Evolutionary conservation across 2,797 vertebrate genomes (phyloP).

Genomic region (Gobionotothen gibberifrons): DNA sequence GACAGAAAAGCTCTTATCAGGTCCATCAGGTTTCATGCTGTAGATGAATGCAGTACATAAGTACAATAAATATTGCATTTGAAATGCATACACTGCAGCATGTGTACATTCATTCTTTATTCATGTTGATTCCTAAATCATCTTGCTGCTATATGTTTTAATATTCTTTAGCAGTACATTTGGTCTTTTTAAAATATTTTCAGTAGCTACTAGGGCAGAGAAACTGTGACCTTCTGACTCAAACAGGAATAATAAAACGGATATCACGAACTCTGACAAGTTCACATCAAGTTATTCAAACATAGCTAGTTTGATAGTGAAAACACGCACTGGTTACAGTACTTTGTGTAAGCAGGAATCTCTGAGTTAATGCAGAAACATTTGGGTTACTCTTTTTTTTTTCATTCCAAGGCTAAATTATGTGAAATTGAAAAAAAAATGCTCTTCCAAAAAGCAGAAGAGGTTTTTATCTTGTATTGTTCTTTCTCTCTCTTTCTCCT

Average conservation of each 20-base stretch:
- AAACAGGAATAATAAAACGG: constrained; percentile 9
- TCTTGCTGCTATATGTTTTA: background rate
- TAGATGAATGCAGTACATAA: background rate
- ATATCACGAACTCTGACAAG: constrained; percentile 16
- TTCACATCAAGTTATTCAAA: constrained; percentile 16
- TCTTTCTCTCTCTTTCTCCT: constrained; percentile 34
- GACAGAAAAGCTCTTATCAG: background rate
- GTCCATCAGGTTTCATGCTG: background rate
- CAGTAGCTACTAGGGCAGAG: background rate
- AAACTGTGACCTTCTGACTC: constrained; percentile 18
- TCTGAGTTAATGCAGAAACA: constrained; percentile 7
- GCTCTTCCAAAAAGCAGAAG: constrained; percentile 58
- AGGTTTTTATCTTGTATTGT: constrained; percentile 54
- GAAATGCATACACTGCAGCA: background rate
- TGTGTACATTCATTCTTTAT: background rate
- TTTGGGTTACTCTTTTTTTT: constrained; percentile 29
- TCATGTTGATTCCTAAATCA: background rate
- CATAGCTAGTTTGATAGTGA: background rate
- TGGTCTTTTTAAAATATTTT: constrained; percentile 3
- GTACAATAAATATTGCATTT: constrained; percentile 7
- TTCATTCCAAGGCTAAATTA: constrained; percentile 28
- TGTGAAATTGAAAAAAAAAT: constrained; percentile 51
- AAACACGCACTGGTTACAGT: constrained; percentile 5
- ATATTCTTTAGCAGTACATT: background rate
- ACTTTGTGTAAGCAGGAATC: constrained; percentile 11